Conservation (phyloP, 2,888 invertebrate genomes). For the Nomada goodeniana region DNA sequence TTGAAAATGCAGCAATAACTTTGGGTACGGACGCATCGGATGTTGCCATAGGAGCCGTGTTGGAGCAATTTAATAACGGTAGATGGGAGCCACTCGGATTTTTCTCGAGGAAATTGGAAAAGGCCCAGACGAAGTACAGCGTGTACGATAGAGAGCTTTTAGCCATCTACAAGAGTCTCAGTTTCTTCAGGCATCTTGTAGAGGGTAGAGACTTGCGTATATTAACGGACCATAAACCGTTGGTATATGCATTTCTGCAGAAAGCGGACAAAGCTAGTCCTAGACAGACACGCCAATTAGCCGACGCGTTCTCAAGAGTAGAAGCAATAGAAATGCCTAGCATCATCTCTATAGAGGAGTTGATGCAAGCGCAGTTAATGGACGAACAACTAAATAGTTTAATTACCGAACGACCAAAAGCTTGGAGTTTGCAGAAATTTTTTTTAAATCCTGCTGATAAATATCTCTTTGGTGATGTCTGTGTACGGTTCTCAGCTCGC, state of each 20-base stretch:
- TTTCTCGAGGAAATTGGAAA: no score
- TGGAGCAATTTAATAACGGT: slow-evolving; percentile 41
- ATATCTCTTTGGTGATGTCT: slow-evolving; percentile 18
- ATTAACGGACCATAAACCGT: not conserved
- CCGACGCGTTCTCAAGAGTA: slow-evolving; percentile 68
- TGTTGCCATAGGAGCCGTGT: slow-evolving; percentile 39
- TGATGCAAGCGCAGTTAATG: slow-evolving; percentile 24
- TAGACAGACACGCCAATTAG: slow-evolving; percentile 23
- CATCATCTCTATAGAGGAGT: slow-evolving; percentile 32
- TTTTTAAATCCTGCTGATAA: slow-evolving; percentile 12
- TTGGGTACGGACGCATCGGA: slow-evolving; percentile 63
- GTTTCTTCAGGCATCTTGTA: no score
- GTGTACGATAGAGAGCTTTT: no score
- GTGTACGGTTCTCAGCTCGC: no score
- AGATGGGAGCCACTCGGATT: not conserved
- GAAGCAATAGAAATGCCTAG: slow-evolving; percentile 49
- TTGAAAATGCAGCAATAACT: slow-evolving; percentile 31
- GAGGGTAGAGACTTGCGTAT: not conserved
- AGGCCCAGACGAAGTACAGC: no score
- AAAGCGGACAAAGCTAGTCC: not conserved
- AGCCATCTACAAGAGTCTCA: no score
- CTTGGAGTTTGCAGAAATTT: slow-evolving; percentile 34
- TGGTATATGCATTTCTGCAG: not conserved
- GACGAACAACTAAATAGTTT: slow-evolving; percentile 43
- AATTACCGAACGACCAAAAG: not conserved